A percentile compares a stretch with the other conserved stretches of the same genome.
Conservation (phyloP, 2,113 vertebrate genomes). For the Perca schrenkii region DNA sequence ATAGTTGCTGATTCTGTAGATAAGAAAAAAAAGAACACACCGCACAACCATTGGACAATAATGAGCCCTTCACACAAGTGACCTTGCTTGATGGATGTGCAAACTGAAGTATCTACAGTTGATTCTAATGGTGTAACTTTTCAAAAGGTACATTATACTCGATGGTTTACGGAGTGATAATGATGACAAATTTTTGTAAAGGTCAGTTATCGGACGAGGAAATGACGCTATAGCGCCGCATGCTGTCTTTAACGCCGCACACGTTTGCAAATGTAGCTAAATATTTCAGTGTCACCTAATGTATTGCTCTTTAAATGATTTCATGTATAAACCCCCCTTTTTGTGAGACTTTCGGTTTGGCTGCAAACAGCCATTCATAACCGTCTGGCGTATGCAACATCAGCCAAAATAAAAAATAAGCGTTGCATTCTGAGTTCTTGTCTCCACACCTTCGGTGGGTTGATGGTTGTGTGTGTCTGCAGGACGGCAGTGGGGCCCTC, state of each 20-base stretch:
- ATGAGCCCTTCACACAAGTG: background rate
- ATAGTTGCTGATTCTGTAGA: background rate
- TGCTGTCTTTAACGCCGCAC: background rate
- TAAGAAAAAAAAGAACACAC: background rate
- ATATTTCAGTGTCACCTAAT: background rate
- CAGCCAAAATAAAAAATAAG: background rate
- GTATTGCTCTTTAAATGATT: background rate
- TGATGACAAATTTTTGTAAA: background rate
- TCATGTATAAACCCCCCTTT: background rate
- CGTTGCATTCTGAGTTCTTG: background rate
- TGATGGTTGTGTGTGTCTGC: slow-evolving; percentile 70
- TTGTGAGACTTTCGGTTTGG: background rate
- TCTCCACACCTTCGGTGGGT: background rate
- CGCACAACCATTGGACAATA: background rate
- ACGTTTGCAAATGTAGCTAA: background rate
- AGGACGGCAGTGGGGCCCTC: slow-evolving; percentile 94
- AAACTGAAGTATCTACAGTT: background rate
- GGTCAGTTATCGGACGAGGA: background rate
- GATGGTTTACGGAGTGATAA: background rate
- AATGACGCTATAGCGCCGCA: background rate
- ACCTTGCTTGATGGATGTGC: background rate
- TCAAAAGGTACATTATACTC: background rate
- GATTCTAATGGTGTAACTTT: background rate
- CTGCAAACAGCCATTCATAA: background rate
- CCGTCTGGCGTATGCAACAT: background rate